Evolutionary conservation across 2,888 invertebrate genomes (phyloP), one percentile per base, ranked within the genome.

Genomic region (Tipula lateralis): DNA sequence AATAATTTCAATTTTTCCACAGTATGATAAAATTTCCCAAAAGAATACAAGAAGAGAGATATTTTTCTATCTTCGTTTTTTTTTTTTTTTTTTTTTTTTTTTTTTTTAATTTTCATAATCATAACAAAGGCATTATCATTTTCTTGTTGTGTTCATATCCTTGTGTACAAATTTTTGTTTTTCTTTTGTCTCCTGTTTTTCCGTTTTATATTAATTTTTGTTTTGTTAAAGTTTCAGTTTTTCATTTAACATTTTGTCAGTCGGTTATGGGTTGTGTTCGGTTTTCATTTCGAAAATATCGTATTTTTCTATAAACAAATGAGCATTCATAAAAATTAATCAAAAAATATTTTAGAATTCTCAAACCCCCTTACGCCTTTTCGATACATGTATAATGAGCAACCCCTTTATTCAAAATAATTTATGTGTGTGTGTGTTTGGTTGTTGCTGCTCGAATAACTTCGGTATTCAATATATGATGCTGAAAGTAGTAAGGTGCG

Each of bases 81-180:
- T 39, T 39, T 39, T 39, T 13, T 16, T 66, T 24, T 66, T 66
- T 66, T 66, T 66, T 66, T 66, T 66, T 24, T 66, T 50, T 50
- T 19, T 24, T 66, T 66, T 19, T 24, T 7, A 7, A 7, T 66
- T 66, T 24, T 24, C 24, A 66, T 66, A 66, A 66, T 66, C 66
- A 66, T 66, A 66, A 66, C 66, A 66, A 66, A 66, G 66, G 66
- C 66, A 66, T 66, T 66, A 66, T 66, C 66, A 66, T 66, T 66
- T 66, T 66, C 66, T 66, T 66, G 66, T 66, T 66, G n/a, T n/a
- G 24, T 66, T 66, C 66, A 66, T 66, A 66, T 66, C 24, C 44
- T 44, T 44, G 44, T 66, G 24, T 24, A 66, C 66, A 19, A 66
- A 66, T 66, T 66, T 50, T 44, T 66, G 66, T 66, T 66, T 66